These are phyloP conservation scores for Dryoscopus gambensis DNA, from an alignment of 2,113 vertebrate genomes.

Conservation along the genomic window DNA sequence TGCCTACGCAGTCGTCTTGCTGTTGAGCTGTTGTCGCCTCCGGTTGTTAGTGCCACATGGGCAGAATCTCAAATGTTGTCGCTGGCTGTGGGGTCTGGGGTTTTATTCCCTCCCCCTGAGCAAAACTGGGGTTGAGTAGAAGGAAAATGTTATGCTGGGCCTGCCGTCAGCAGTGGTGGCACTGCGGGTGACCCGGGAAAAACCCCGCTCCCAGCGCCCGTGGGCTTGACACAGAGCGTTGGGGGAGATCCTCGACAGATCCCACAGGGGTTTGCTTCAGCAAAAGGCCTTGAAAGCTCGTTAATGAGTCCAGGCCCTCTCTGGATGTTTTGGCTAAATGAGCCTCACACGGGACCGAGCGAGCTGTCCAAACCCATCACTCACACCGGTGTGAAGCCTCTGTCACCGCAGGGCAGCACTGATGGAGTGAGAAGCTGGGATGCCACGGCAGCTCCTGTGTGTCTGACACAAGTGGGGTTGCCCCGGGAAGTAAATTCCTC, in stretches of 20 bases:
- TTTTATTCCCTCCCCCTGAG: not conserved
- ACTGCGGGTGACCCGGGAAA: not conserved
- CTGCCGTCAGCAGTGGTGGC: not conserved
- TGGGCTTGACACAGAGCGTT: not conserved
- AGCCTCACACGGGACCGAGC: not conserved
- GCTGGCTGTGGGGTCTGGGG: not conserved
- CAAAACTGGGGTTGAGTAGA: not conserved
- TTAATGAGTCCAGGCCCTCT: not conserved
- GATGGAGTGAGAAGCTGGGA: not conserved
- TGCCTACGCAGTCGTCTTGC: constrained; percentile 37
- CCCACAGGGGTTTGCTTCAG: not conserved
- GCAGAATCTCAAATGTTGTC: not conserved
- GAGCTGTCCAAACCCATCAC: not conserved
- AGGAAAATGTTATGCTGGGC: not conserved
- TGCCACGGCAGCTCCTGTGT: not conserved
- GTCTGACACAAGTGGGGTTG: not conserved
- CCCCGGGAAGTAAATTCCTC: not conserved
- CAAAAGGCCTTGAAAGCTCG: not conserved
- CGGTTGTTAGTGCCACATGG: not conserved
- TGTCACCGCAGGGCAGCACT: not conserved
- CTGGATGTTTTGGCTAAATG: not conserved
- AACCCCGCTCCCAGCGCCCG: fast-evolving
- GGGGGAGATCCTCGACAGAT: not conserved
- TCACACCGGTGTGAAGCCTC: not conserved
- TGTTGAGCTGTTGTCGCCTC: constrained; percentile 26